Evolutionary conservation across 2,888 invertebrate species (phyloP), one percentile per base, ranked within the genome.

Genomic region (Standfussiana lucernea): DNA sequence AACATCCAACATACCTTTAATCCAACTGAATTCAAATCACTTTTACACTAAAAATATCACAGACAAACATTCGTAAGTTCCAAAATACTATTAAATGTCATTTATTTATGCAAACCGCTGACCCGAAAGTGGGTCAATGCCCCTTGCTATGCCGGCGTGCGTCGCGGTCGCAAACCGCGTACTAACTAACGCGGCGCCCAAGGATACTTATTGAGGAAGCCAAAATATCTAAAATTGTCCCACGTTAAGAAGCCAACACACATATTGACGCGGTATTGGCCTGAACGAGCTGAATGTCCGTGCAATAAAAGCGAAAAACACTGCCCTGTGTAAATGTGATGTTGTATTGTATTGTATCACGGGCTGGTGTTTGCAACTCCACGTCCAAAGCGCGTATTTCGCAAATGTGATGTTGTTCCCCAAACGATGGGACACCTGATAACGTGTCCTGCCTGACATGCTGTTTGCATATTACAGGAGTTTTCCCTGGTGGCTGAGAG

Each of bases 161-260:
- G 67, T 40, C 40, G 59, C 62, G 45, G 21, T 42, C 79, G 56
- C 69, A 10, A 42, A 56, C 21, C 75, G 66, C 61, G 64, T 64
- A 2, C 50, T 35, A 42, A 86, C 81, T 80, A 68, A 68, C 47
- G 35, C 64, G 64, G 77, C 64, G 56, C 77, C 78, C 86, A 88
- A 88, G 88, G 85, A 75, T 84, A 72, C 47, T 13, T 56, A 64
- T 65, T 77, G 83, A 83, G 83, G 80, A 80, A 77, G 75, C 78
- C 64, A 37, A 86, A 87, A 83, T 83, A 56, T 71, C 70, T 77
- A 74, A 82, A 75, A 73, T 86, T 79, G 79, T 61, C 64, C 28
- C 50, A 72, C 69, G 59, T 75, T 64, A 11, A 45, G 62, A 40
- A 64, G n/a, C 64, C 8, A 13, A n/a, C 40, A 64, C 40, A 64